Percentiles rank a stretch among this genome's conserved stretches.
These are phyloP conservation scores for Spilosoma lubricipeda DNA, from an alignment of 2,888 invertebrate species.

Conservation along the genomic window DNA sequence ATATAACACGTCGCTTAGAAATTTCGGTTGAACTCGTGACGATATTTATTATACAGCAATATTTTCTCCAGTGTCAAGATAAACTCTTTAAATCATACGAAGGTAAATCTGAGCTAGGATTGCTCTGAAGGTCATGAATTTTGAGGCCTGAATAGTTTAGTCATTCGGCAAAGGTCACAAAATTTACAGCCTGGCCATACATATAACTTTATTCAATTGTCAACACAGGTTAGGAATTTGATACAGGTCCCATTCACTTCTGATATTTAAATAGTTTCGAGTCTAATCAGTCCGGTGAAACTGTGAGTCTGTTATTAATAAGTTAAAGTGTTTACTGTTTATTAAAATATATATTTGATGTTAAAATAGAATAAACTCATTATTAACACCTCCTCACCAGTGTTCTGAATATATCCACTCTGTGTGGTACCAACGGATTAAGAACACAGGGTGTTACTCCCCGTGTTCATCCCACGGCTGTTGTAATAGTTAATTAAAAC, in stretches of 20 bases:
- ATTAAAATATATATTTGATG: neutral
- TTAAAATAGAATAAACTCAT: neutral
- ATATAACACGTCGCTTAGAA: neutral
- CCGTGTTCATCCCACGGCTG: no score
- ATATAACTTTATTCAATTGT: neutral
- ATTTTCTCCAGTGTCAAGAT: conserved; percentile 28
- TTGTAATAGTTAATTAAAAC: no score
- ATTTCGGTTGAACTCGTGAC: neutral
- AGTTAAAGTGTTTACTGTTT: neutral
- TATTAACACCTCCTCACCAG: no score
- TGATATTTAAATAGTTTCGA: neutral
- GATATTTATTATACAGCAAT: conserved; percentile 30
- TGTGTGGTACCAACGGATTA: no score
- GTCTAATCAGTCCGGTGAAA: neutral
- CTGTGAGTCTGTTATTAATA: neutral
- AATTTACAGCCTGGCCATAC: neutral
- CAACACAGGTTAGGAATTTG: neutral
- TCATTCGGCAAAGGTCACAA: neutral
- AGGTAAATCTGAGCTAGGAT: neutral
- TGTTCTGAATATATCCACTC: no score
- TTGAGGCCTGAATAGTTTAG: neutral
- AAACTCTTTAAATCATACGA: conserved; percentile 34
- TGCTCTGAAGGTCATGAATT: neutral
- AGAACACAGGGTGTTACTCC: no score
- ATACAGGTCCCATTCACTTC: neutral